Conservation (phyloP, 1,140 invertebrate species). For the Cherax quadricarinatus region DNA sequence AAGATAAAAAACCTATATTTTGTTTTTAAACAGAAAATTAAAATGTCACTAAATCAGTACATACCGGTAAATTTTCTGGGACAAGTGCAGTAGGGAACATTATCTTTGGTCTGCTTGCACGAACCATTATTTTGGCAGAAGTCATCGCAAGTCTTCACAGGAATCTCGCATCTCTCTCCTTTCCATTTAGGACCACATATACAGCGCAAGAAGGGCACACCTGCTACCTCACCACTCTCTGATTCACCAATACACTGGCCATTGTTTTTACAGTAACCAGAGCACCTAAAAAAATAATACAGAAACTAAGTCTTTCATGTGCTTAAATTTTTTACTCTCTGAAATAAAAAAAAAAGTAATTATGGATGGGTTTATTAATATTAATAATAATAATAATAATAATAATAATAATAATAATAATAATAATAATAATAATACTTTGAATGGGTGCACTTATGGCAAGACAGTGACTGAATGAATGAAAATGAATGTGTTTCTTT, state of each 20-base stretch:
- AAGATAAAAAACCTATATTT: too few relatives aligned
- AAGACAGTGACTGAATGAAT: too few relatives aligned
- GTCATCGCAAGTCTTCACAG: conserved; percentile 78
- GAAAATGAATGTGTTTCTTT: too few relatives aligned
- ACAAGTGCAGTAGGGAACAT: conserved; percentile 77
- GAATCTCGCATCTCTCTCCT: conserved; percentile 83
- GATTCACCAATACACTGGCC: not conserved
- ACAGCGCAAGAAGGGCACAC: conserved; percentile 77
- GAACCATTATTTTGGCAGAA: conserved; percentile 81
- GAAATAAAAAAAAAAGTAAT: too few relatives aligned
- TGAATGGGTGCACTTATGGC: too few relatives aligned
- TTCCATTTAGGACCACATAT: conserved; percentile 82
- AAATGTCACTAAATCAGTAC: not conserved
- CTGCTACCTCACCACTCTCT: conserved; percentile 58
- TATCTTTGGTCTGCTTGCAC: conserved; percentile 76
- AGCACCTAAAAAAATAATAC: conserved; percentile 77
- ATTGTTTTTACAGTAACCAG: conserved; percentile 80
- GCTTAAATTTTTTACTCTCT: too few relatives aligned
- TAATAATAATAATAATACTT: too few relatives aligned
- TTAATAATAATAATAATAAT: too few relatives aligned
- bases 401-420: too few relatives aligned
- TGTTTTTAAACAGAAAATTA: not conserved
- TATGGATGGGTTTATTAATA: too few relatives aligned
- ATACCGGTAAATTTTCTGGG: conserved; percentile 77
- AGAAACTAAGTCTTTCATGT: not conserved